Evolutionary conservation across 2,888 invertebrate species (phyloP), one percentile per base, ranked within the genome.

Genomic region (Diplolepis rosae): DNA sequence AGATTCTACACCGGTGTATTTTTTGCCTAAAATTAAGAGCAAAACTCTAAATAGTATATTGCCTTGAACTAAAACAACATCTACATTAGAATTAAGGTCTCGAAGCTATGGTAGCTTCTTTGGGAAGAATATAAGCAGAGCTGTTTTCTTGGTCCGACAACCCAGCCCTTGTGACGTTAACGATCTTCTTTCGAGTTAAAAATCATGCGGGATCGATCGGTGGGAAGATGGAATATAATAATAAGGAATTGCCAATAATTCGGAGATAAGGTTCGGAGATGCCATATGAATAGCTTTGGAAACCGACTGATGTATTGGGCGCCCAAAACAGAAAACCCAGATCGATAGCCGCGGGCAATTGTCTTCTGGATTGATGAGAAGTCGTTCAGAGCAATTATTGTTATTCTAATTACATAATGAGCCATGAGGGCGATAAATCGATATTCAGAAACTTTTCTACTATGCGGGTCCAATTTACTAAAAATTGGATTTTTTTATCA

Each of bases 371-470:
- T 86, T 85, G 87, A 87, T 85, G 85, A 84, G 85, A 79, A 81
- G 83, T 83, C 83, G 82, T 80, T 81, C 80, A 81, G 78, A 82
- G 81, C 84, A 87, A 87, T 86, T 87, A 87, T 87, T 84, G 85
- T 84, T 85, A 84, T 86, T 86, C 84, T 83, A 84, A 85, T 87
- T 87, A 85, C 79, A 83, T 87, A 87, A 87, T 87, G 83, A 85
- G 83, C 80, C 76, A 69, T 73, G 70, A 77, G 77, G 75, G 72
- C 68, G 70, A 73, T 69, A 68, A 69, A 30, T 48, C 28, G 32
- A 13, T 5, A 45, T 22, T 42, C 18, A 42, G 6, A 15, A 22
- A 27, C 48, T 4, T 27, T 1, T 27, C n/a, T 54, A 54, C 54
- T 9, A 11, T 0, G 7, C 24, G 45, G 9, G 18, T 18, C 45